These are phyloP conservation scores for Oxytorus armatus DNA, from an alignment of 2,888 invertebrate species.

Conservation along the genomic window DNA sequence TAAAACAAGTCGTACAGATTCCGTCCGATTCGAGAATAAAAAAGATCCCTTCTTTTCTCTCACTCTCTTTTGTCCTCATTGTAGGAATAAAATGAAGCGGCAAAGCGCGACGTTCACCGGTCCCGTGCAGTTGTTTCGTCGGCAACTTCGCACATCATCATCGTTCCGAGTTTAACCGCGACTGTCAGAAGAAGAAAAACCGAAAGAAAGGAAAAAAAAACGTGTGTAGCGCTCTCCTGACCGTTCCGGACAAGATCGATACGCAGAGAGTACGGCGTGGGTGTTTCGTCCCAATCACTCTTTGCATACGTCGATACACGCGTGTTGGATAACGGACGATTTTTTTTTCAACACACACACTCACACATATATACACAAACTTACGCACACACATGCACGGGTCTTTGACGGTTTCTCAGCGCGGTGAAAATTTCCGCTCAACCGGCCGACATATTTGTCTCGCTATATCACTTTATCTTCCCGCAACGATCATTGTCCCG, in stretches of 20 bases:
- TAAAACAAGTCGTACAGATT: slow-evolving; percentile 39
- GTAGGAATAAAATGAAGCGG: slow-evolving; percentile 33
- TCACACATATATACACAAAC: neutral
- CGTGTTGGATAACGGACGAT: slow-evolving; percentile 30
- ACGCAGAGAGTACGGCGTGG: slow-evolving; percentile 12
- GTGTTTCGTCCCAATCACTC: slow-evolving; percentile 45
- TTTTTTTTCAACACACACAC: slow-evolving; percentile 12
- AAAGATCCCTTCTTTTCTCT: slow-evolving; percentile 36
- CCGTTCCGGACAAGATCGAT: slow-evolving; percentile 38
- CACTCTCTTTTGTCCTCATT: slow-evolving; percentile 41
- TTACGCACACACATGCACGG: neutral
- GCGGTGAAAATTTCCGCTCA: neutral
- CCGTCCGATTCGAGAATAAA: slow-evolving; percentile 19
- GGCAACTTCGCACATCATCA: too few relatives aligned
- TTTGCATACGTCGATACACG: slow-evolving; percentile 42
- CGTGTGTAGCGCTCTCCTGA: slow-evolving; percentile 19
- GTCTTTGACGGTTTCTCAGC: slow-evolving; percentile 14
- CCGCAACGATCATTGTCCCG: neutral
- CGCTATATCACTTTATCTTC: neutral
- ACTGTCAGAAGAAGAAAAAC: slow-evolving; percentile 40
- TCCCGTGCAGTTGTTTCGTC: too few relatives aligned
- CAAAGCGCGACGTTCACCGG: slow-evolving; percentile 45
- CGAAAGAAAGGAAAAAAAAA: slow-evolving; percentile 63
- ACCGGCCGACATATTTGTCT: too few relatives aligned
- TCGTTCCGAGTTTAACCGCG: too few relatives aligned